A percentile compares a stretch with the other conserved stretches of the same genome.
Evolutionary conservation across 2,888 invertebrate genomes (phyloP).

Genomic region (Euzetes globulus): DNA sequence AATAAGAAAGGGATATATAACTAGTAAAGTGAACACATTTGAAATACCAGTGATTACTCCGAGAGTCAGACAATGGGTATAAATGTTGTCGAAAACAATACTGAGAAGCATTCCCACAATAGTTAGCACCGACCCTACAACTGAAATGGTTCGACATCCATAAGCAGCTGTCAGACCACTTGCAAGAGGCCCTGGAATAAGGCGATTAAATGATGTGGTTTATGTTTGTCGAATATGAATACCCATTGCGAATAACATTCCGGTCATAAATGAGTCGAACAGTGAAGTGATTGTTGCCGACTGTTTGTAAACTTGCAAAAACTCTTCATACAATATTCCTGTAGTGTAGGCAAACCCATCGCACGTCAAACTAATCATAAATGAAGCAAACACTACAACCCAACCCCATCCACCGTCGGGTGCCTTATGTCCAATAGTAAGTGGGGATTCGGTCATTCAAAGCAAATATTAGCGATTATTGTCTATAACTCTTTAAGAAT

Average conservation of each 20-base stretch:
- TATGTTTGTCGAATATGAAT: not conserved
- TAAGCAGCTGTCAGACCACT: constrained; percentile 85
- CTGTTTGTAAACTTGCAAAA: constrained; percentile 3
- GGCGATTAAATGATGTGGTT: not conserved
- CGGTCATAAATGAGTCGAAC: constrained; percentile 28
- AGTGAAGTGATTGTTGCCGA: constrained; percentile 22
- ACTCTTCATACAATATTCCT: constrained; percentile 30
- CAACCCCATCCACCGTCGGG: constrained; percentile 36
- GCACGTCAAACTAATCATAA: constrained; percentile 17
- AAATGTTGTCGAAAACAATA: constrained; percentile 69
- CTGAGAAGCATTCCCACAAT: constrained; percentile 62
- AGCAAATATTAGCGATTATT: no score
- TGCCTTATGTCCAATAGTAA: not conserved
- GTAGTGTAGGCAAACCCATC: constrained; percentile 32
- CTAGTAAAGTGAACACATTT: no score
- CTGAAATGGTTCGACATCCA: constrained; percentile 79
- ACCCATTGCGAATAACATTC: constrained; percentile 21
- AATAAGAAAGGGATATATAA: no score
- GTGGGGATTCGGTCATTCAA: not conserved
- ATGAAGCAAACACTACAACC: constrained; percentile 29
- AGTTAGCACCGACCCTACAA: constrained; percentile 68
- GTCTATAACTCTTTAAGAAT: no score
- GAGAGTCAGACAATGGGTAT: constrained; percentile 69
- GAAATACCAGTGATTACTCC: constrained; percentile 60
- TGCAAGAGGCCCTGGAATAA: constrained; percentile 70